These are phyloP conservation scores for Atlantisia rogersi DNA, from an alignment of 2,113 vertebrate species.

Conservation along the genomic window DNA sequence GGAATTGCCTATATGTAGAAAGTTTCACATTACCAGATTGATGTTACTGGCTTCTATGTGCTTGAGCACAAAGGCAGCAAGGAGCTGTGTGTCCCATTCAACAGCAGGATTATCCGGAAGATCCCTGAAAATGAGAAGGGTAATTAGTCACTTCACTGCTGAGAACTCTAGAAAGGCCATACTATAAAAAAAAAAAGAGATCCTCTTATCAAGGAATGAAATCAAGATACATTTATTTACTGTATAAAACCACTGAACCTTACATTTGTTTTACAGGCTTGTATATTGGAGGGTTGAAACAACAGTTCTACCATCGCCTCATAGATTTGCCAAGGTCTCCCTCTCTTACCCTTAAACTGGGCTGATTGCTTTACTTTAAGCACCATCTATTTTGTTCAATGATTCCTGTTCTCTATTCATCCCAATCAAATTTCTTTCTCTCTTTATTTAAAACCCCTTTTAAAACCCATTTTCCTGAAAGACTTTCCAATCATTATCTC, in stretches of 20 bases:
- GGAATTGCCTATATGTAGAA: background rate
- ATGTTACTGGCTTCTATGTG: slow-evolving; percentile 79
- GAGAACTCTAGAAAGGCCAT: background rate
- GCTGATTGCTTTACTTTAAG: background rate
- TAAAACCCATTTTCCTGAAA: background rate
- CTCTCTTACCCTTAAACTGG: background rate
- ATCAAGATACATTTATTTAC: background rate
- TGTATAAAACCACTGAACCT: background rate
- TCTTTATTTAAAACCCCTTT: background rate
- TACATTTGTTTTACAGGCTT: background rate
- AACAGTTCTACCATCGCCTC: background rate
- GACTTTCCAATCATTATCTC: background rate
- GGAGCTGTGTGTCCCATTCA: slow-evolving; percentile 82
- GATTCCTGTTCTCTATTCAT: background rate
- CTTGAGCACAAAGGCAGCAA: slow-evolving; percentile 77
- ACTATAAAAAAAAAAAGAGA: background rate
- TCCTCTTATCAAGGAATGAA: background rate
- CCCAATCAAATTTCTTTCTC: background rate
- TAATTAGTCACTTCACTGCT: background rate
- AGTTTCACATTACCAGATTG: slow-evolving; percentile 80
- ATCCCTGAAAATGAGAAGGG: slow-evolving; percentile 75
- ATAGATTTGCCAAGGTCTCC: background rate
- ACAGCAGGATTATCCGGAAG: slow-evolving; percentile 88
- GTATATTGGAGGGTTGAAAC: background rate
- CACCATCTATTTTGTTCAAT: background rate